Evolutionary conservation across 2,797 vertebrate species (phyloP), one percentile per base, ranked within the genome.

Genomic region (Sebastes dallii): DNA sequence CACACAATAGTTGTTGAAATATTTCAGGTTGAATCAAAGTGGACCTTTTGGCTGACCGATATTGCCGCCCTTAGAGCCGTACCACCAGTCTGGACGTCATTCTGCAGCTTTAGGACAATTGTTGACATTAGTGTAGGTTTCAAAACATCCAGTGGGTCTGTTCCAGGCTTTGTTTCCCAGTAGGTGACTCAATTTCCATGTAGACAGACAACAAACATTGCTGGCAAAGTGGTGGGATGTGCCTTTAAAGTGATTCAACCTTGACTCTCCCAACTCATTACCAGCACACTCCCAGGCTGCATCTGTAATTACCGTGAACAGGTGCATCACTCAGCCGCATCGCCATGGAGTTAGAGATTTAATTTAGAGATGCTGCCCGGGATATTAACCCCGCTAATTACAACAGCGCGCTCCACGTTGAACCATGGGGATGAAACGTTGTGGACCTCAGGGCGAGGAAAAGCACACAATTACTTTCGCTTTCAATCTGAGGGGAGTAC

Each of bases 331-430:
- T 95, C 93, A 91, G 86, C 83, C 81, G 20, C 89, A 83, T 93
- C 82, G 77, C 86, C 81, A 79, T 55, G 54, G 88, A 94, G 89
- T 94, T 91, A 86, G 86, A 92, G 89, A 93, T 95, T 94, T 95
- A 92, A 96, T 95, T 94, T 94, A 92, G 92, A 94, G 92, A 95
- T 89, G 90, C 88, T 91, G 90, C 91, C 91, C 77, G 60, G 86
- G 92, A 95, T 94, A 94, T 96, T 96, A 96, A 95, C 94, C 92
- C 84, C 42, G 75, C 91, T 96, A 95, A 96, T 95, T 94, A 91
- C 90, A 85, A 88, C 84, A 80, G 78, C 52, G 14, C 82, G 76
- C 78, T 88, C 78, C 55, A 74, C 69, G 62, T 78, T 84, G 79
- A 86, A 87, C 86, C 86, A 66, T n/a, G 1, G 86, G 80, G 78